Conservation (phyloP, 1,140 invertebrate species). For the Papilio polyxenes region DNA sequence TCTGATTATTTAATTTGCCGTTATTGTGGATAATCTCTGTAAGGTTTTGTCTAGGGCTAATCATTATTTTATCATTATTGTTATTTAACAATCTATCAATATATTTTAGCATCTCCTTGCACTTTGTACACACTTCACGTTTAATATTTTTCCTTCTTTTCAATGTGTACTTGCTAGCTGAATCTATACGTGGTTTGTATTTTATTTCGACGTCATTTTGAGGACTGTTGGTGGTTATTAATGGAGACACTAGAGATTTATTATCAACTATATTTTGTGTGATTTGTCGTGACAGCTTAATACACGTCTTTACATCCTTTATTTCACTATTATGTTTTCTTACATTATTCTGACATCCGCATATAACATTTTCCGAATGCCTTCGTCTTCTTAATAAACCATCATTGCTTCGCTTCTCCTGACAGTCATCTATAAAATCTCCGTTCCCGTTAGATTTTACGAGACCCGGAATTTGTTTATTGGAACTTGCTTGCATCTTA, state of each 20-base stretch:
- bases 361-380: not conserved
- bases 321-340: not conserved
- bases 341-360: not conserved
- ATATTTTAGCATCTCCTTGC: not conserved
- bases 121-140: not conserved
- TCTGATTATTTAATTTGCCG: not conserved
- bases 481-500: not conserved
- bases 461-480: not conserved
- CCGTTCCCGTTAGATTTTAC: not conserved
- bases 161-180: not conserved
- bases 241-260: not conserved
- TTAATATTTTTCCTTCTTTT: not conserved
- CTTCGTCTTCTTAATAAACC: not conserved
- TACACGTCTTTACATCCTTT: not conserved
- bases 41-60: not conserved
- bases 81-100: slow-evolving; percentile 3
- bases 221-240: not conserved
- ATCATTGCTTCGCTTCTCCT: not conserved
- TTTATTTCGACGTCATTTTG: not conserved
- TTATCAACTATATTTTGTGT: not conserved
- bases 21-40: not conserved
- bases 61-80: not conserved
- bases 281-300: not conserved
- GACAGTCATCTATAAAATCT: not conserved
- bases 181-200: not conserved